Evolutionary conservation across 2,113 vertebrate genomes (phyloP), one percentile per base, ranked within the genome.

Genomic region (Hypanus sabinus): DNA sequence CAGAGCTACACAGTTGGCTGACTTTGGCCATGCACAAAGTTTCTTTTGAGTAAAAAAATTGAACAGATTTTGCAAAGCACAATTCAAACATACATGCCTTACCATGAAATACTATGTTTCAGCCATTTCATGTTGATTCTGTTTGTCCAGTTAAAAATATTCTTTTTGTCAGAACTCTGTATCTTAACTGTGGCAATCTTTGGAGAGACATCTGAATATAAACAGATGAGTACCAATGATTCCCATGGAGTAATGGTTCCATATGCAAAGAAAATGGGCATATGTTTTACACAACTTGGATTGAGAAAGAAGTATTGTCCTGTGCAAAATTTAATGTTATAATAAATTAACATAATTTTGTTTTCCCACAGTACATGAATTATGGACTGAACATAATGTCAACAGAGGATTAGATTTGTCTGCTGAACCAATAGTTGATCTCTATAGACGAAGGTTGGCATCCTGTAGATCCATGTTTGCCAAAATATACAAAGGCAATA

Each of bases 361-460:
- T 68, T 93, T 70, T 93, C 65, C 90, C 91, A 93, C 38, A 75
- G 20, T 73, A 75, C 70, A 73, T 93, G 90, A 71, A 93, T 30
- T 93, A 70, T 93, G 68, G 38, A 16, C 36, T 73, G 24, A 73
- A 46, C 65, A 71, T 92, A 71, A 73, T 36, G 91, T 71, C 91
- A 93, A 93, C 38, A 75, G 90, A 71, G 90, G 65, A 73, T 93
- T 68, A 73, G 70, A 27, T 70, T 87, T 87, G 46, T 73, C 36
- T 14, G 33, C 36, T 93, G 70, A 93, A 93, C 12, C 70, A 70
- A 93, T 68, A 73, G 68, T 24, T 93, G 33, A 71, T 73, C 70
- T 73, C 46, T 93, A 27, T 30, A 55, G 68, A 55, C 20, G 33
- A 93, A 71, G 33, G 38, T 24, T 93, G 70, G 65, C 70, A 71